Conservation (phyloP, 2,888 invertebrate species). For the Plemyria rubiginata region DNA sequence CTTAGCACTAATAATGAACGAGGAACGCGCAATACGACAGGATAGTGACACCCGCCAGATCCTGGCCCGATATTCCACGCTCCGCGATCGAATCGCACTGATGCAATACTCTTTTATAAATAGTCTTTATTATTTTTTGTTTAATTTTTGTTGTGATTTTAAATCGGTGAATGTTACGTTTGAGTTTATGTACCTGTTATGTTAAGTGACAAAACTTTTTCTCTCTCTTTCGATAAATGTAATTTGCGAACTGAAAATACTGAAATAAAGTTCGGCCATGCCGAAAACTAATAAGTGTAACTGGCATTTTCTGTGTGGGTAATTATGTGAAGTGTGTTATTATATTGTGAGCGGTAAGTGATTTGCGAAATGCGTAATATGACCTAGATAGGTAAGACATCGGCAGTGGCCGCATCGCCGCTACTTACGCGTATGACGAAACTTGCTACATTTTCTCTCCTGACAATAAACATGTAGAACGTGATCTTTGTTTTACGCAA, state of each 20-base stretch:
- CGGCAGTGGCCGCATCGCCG: conserved; percentile 58
- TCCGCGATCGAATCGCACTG: conserved; percentile 69
- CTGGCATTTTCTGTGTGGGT: conserved; percentile 58
- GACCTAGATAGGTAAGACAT: conserved; percentile 74
- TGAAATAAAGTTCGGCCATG: conserved; percentile 66
- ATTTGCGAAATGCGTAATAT: conserved; percentile 76
- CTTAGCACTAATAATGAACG: conserved; percentile 73
- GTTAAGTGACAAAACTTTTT: conserved; percentile 55
- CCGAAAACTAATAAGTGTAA: conserved; percentile 52
- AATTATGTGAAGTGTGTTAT: conserved; percentile 54
- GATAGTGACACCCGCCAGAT: conserved; percentile 64
- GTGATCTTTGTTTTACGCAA: conserved; percentile 70
- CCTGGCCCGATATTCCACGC: conserved; percentile 55
- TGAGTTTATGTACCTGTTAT: conserved; percentile 84
- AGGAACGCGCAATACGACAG: conserved; percentile 61
- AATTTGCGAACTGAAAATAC: conserved; percentile 58
- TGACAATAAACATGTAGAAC: conserved; percentile 69
- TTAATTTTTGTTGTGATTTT: conserved; percentile 60
- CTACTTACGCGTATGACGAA: conserved; percentile 59
- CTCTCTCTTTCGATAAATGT: conserved; percentile 43
- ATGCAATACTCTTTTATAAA: conserved; percentile 64
- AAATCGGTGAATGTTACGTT: conserved; percentile 74
- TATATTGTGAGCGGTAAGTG: conserved; percentile 59
- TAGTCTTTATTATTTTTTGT: conserved; percentile 64
- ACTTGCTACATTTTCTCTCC: conserved; percentile 64